Percentiles rank a stretch among this genome's conserved stretches.
These are phyloP conservation scores for Pyrgilauda ruficollis DNA, from an alignment of 2,113 vertebrate species.

Conservation along the genomic window DNA sequence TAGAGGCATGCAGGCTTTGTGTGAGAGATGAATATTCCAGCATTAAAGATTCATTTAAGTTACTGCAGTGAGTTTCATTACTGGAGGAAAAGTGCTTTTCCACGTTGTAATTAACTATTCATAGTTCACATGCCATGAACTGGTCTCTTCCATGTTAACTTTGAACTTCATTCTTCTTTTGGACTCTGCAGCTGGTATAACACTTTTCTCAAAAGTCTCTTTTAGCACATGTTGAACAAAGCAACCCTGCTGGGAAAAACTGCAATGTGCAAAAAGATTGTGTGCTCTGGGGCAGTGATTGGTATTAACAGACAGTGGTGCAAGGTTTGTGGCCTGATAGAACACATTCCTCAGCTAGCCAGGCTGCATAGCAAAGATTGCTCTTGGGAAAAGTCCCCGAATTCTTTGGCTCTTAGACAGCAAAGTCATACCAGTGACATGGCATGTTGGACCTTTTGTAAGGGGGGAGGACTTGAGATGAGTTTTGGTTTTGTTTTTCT, in stretches of 20 bases:
- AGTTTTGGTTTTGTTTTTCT: not conserved
- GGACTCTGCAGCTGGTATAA: not conserved
- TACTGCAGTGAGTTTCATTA: not conserved
- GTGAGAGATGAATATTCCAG: not conserved
- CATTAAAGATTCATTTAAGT: not conserved
- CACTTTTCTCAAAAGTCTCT: not conserved
- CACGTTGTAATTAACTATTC: not conserved
- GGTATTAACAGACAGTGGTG: constrained; percentile 9
- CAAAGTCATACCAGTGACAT: constrained; percentile 57
- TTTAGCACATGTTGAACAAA: not conserved
- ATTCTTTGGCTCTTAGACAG: constrained; percentile 61
- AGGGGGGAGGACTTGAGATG: not conserved
- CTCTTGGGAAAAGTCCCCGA: constrained; percentile 50
- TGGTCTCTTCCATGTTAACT: not conserved
- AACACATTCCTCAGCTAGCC: constrained; percentile 49
- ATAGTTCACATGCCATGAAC: not conserved
- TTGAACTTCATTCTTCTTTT: not conserved
- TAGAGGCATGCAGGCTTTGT: not conserved
- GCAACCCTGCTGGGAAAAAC: not conserved
- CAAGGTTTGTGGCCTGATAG: constrained; percentile 40
- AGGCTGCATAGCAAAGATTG: constrained; percentile 44
- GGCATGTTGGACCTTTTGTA: not conserved
- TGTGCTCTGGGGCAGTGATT: constrained; percentile 10
- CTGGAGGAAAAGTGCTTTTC: not conserved
- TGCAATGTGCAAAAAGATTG: not conserved